Percentiles rank a stretch among this genome's conserved stretches.
These are phyloP conservation scores for Gymnoscopelus microlampas DNA, from an alignment of 2,797 vertebrate genomes.

Conservation along the genomic window DNA sequence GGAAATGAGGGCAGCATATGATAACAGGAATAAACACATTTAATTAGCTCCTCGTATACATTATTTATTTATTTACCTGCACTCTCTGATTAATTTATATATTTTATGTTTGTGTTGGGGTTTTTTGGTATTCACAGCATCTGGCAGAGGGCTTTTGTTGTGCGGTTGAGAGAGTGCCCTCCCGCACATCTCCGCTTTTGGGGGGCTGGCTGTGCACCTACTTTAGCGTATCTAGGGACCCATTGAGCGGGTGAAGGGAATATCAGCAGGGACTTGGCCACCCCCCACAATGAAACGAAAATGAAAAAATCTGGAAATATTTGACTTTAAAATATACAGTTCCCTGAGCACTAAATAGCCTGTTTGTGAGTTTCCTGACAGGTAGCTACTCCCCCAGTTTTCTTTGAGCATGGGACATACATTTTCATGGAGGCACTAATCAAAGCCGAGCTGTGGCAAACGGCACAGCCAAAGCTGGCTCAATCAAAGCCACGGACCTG, in stretches of 20 bases:
- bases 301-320: conserved; percentile 73
- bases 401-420: conserved; percentile 79
- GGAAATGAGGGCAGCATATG: conserved; percentile 92
- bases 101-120: conserved; percentile 75
- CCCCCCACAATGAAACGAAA: conserved; percentile 74
- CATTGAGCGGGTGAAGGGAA: conserved; percentile 64
- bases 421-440: conserved; percentile 84
- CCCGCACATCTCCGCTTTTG: conserved; percentile 53
- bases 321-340: conserved; percentile 83
- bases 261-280: conserved; percentile 75
- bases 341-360: conserved; percentile 77
- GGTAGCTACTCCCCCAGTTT: conserved; percentile 82
- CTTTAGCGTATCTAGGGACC: conserved; percentile 71
- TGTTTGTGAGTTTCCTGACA: conserved; percentile 85
- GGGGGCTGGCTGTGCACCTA: conserved; percentile 48
- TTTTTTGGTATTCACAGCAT: conserved; percentile 84
- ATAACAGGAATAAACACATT: conserved; percentile 97
- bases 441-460: conserved; percentile 78
- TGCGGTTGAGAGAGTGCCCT: conserved; percentile 59
- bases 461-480: conserved; percentile 70
- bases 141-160: conserved; percentile 83
- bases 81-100: conserved; percentile 83
- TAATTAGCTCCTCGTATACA: conserved; percentile 92
- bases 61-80: conserved; percentile 89
- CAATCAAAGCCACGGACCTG: conserved; percentile 77